phyloP scores from a whole-genome alignment of 2,888 invertebrate species.

The Petrophora chlorosata region DNA sequence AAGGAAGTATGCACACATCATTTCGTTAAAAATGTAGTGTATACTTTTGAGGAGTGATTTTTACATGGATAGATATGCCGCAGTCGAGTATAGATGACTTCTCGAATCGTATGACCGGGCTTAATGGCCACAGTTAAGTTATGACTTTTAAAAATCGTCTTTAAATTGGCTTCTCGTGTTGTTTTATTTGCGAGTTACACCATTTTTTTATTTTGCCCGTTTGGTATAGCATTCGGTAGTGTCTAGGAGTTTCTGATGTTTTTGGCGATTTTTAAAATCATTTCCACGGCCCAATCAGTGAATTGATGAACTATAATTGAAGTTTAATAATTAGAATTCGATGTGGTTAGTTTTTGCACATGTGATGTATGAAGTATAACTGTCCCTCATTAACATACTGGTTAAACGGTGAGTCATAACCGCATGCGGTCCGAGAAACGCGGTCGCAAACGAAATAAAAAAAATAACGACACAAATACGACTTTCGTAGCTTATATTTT shows the following conservation, averaged over 20 bases:
- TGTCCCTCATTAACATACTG: constrained; percentile 3
- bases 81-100: constrained; percentile 27
- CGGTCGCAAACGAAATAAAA: no score
- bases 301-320: constrained; percentile 28
- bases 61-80: constrained; percentile 4
- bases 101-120: constrained; percentile 56
- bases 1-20: constrained; percentile 21
- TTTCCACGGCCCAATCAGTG: constrained; percentile 29
- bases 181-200: constrained; percentile 13
- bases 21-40: constrained; percentile 25
- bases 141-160: constrained; percentile 46
- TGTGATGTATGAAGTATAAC: constrained; percentile 23
- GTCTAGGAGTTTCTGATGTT: constrained; percentile 17
- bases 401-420: no score
- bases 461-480: no score
- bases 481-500: no score
- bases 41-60: constrained; percentile 1
- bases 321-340: constrained; percentile 24
- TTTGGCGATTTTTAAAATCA: constrained; percentile 36
- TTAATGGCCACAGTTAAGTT: constrained; percentile 49
- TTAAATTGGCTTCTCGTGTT: constrained; percentile 33
- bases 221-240: constrained; percentile 2
- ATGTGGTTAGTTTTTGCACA: constrained; percentile 34
- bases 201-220: constrained; percentile 18
- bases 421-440: no score